These are phyloP conservation scores for Berghia stephanieae DNA, from an alignment of 1,140 invertebrate species.

Conservation along the genomic window DNA sequence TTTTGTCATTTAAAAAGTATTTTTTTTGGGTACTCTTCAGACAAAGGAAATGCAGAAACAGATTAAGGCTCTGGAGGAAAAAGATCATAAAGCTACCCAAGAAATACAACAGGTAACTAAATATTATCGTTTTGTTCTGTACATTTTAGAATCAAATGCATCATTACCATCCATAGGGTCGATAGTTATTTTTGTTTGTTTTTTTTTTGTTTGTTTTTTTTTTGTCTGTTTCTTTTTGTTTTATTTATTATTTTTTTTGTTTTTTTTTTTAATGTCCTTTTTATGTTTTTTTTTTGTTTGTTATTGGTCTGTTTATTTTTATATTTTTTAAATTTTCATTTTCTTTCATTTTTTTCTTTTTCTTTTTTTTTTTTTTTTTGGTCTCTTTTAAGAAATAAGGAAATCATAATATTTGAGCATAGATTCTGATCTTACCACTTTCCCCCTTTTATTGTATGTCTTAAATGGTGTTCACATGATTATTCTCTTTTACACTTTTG, in stretches of 20 bases:
- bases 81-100: slow-evolving; percentile 34
- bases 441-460: too few relatives aligned
- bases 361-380: neutral
- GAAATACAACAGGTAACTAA: slow-evolving; percentile 39
- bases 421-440: too few relatives aligned
- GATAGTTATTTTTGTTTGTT: too few relatives aligned
- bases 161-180: too few relatives aligned
- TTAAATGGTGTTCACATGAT: too few relatives aligned
- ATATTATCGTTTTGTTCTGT: too few relatives aligned
- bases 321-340: neutral
- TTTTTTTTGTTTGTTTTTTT: neutral
- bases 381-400: too few relatives aligned
- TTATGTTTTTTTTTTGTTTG: neutral
- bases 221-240: neutral
- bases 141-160: too few relatives aligned
- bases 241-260: neutral
- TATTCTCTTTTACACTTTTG: too few relatives aligned
- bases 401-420: too few relatives aligned
- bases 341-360: neutral
- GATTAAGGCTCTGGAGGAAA: slow-evolving; percentile 41
- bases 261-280: neutral
- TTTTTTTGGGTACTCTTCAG: too few relatives aligned
- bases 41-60: slow-evolving; percentile 42
- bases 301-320: neutral
- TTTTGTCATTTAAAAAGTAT: too few relatives aligned